These are phyloP conservation scores for Zosterops pallidus DNA, from an alignment of 2,113 vertebrate species.

Conservation along the genomic window DNA sequence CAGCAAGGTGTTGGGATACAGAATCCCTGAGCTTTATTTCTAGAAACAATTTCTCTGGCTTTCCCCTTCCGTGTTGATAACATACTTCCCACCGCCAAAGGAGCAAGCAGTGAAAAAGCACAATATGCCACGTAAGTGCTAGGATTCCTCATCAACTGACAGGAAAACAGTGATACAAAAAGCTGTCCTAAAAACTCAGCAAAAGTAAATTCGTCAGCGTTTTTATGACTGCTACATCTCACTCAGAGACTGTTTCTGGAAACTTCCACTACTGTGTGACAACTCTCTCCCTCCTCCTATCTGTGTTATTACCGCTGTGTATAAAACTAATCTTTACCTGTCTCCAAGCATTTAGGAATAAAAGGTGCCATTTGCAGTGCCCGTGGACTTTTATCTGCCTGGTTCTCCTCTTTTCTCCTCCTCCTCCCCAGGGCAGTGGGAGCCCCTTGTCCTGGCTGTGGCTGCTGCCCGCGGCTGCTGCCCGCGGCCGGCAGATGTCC, in stretches of 20 bases:
- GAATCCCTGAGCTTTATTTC: not conserved
- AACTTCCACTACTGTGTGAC: not conserved
- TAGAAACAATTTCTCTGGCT: not conserved
- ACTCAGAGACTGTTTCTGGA: not conserved
- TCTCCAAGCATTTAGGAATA: not conserved
- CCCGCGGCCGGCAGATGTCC: not conserved
- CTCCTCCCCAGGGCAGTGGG: accelerated
- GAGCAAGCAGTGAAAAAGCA: not conserved
- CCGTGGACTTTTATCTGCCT: not conserved
- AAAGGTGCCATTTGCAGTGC: not conserved
- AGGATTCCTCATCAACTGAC: not conserved
- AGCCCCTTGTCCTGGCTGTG: not conserved
- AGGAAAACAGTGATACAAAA: not conserved
- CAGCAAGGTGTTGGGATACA: not conserved
- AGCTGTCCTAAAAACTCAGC: not conserved
- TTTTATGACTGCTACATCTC: not conserved
- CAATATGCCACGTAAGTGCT: not conserved
- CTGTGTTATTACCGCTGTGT: accelerated
- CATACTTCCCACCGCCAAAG: not conserved
- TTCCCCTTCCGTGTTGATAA: not conserved
- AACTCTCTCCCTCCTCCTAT: not conserved
- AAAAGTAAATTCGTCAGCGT: not conserved
- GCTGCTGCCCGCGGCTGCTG: not conserved
- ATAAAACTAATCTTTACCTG: not conserved
- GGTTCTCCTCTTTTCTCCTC: not conserved